phyloP scores from a whole-genome alignment of 1,140 invertebrate genomes.

The Zaprionus capensis region DNA sequence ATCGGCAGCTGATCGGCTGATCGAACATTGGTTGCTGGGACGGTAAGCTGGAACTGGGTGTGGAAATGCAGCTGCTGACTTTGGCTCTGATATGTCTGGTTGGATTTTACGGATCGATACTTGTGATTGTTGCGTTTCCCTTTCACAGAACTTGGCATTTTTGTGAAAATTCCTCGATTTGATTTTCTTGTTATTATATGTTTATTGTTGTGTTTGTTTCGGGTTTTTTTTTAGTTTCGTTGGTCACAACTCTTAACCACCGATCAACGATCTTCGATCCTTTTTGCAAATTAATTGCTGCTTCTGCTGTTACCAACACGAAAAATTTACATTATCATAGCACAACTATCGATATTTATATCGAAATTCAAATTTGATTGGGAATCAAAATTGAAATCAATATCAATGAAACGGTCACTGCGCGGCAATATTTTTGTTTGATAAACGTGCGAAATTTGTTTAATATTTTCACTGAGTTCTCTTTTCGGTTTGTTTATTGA shows the following conservation, averaged over 20 bases:
- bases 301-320: conserved; percentile 7
- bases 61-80: conserved; percentile 16
- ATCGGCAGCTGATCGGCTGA: conserved; percentile 56
- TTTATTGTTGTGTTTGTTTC: not conserved
- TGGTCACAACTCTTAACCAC: conserved; percentile 6
- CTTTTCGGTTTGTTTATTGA: conserved; percentile 55
- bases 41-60: not conserved
- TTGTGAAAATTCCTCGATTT: conserved; percentile 40
- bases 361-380: not conserved
- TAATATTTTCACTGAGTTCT: conserved; percentile 50
- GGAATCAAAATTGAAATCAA: conserved; percentile 16
- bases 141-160: conserved; percentile 68
- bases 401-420: conserved; percentile 5
- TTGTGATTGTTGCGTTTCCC: conserved; percentile 41
- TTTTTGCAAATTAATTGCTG: not conserved
- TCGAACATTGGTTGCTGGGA: conserved; percentile 25
- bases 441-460: conserved; percentile 41
- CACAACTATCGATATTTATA: not conserved
- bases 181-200: conserved; percentile 8
- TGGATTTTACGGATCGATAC: conserved; percentile 24
- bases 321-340: conserved; percentile 3
- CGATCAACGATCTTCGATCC: conserved; percentile 17
- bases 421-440: conserved; percentile 1
- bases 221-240: conserved; percentile 19
- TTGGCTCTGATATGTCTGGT: conserved; percentile 17